phyloP scores from a whole-genome alignment of 2,797 vertebrate genomes.

The Balearica regulorum region DNA sequence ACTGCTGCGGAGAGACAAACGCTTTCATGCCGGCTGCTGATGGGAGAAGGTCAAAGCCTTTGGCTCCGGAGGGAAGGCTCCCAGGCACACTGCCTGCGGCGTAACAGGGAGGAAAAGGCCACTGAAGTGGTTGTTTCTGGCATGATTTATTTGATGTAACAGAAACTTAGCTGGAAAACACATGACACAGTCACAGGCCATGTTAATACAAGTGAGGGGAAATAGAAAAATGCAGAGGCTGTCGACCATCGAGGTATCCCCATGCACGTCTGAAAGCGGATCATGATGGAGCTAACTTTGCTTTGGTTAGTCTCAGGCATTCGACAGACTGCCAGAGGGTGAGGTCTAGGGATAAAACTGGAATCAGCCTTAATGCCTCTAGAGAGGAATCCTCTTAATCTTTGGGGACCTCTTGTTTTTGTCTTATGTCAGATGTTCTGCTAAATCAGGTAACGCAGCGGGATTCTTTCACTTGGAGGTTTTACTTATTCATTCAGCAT shows the following conservation, averaged over 20 bases:
- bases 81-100: background rate
- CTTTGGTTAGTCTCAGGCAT: background rate
- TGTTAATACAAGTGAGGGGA: background rate
- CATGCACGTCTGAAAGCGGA: background rate
- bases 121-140: background rate
- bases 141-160: background rate
- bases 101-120: background rate
- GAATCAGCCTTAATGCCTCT: background rate
- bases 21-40: background rate
- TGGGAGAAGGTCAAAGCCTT: background rate
- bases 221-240: background rate
- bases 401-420: background rate
- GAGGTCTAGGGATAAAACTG: background rate
- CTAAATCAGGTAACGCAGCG: background rate
- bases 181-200: background rate
- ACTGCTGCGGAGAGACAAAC: background rate
- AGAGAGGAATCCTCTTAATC: background rate
- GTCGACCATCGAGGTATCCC: rapidly evolving
- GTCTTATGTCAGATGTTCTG: background rate
- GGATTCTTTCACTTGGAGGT: background rate
- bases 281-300: background rate
- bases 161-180: background rate
- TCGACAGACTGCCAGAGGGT: background rate
- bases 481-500: background rate
- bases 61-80: background rate